These are phyloP conservation scores for Drosophila kepulauana DNA, from an alignment of 1,140 invertebrate species.

Conservation along the genomic window DNA sequence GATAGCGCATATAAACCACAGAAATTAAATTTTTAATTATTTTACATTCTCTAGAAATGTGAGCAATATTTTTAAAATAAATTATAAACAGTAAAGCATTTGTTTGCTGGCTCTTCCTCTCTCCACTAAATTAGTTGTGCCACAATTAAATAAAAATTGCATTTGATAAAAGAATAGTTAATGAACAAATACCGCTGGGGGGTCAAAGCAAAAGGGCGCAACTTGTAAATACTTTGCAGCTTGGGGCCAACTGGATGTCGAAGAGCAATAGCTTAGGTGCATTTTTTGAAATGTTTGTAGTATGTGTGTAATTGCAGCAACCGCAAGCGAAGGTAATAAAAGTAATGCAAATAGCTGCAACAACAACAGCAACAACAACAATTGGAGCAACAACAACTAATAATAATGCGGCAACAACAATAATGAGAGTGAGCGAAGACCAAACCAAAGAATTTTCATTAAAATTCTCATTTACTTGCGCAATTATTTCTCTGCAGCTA, in stretches of 20 bases:
- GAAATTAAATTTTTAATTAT: too few species aligned
- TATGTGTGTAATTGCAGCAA: constrained; percentile 8
- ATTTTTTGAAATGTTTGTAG: background rate
- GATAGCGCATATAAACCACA: too few species aligned
- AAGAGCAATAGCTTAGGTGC: constrained; percentile 2
- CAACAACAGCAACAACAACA: constrained; percentile 24
- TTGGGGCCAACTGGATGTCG: background rate
- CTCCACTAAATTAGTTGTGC: background rate
- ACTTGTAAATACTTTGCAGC: constrained; percentile 13
- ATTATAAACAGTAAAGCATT: background rate
- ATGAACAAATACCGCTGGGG: background rate
- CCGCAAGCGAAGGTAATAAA: constrained; percentile 21
- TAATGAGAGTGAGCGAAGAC: background rate
- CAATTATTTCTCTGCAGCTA: constrained; percentile 79
- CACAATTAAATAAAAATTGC: constrained; percentile 1
- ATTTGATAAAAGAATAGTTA: background rate
- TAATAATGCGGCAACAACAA: constrained; percentile 7
- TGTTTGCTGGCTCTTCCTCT: background rate
- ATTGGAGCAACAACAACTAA: constrained; percentile 10
- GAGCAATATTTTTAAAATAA: too few species aligned
- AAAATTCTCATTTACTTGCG: constrained; percentile 80
- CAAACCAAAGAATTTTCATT: constrained; percentile 78
- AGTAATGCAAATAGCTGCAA: constrained; percentile 32
- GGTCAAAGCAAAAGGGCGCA: too few species aligned
- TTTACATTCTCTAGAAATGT: too few species aligned